Percentiles rank a stretch among this genome's conserved stretches.
Conservation (phyloP, 2,888 invertebrate species). For the Dasypolia templi region DNA sequence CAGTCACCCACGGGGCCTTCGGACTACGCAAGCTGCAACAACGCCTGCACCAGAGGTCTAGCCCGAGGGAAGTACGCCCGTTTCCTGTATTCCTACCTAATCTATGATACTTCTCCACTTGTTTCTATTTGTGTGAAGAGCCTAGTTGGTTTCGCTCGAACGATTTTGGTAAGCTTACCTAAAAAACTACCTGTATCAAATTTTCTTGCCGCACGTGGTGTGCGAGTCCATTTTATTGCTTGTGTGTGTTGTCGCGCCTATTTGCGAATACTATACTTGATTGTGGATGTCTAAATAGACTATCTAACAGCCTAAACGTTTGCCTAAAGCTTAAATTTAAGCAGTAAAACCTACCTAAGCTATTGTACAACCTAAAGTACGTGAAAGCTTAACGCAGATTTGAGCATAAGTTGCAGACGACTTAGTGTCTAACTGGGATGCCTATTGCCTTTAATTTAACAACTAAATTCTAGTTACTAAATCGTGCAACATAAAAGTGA, state of each 20-base stretch:
- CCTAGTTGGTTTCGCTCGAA: too few species aligned
- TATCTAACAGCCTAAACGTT: neutral
- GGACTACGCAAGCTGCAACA: too few species aligned
- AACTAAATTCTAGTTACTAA: neutral
- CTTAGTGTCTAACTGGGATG: neutral
- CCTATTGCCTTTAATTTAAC: neutral
- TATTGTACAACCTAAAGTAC: neutral
- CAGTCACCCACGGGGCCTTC: neutral
- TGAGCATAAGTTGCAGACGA: neutral
- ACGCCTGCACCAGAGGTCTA: too few species aligned
- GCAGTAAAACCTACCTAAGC: neutral
- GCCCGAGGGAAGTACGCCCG: too few species aligned
- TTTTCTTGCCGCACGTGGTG: slow-evolving; percentile 1
- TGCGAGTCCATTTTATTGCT: neutral
- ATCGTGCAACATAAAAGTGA: neutral
- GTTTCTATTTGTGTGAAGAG: too few species aligned
- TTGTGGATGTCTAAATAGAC: neutral
- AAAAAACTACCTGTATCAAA: too few species aligned
- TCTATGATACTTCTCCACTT: too few species aligned
- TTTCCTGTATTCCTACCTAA: too few species aligned
- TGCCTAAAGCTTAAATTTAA: neutral
- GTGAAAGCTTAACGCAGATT: neutral
- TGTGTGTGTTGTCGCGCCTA: neutral
- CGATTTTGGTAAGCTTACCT: too few species aligned
- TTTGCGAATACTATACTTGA: too few species aligned